Evolutionary conservation across 92 coral and sea anemone species (phyloP).

Genomic region (Meandrina meandrites): DNA sequence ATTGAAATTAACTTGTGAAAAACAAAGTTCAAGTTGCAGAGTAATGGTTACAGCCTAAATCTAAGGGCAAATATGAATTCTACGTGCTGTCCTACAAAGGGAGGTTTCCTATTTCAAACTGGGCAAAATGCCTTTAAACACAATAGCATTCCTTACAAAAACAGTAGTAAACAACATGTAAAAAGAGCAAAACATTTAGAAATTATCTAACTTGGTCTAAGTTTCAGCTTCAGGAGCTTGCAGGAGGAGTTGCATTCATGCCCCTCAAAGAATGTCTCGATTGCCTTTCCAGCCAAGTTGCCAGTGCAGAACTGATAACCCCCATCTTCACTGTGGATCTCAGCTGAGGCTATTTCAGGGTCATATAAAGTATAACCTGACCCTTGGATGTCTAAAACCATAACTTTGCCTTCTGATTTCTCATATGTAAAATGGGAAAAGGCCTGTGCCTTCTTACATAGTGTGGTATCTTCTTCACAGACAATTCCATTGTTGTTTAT

Average conservation of each 20-base stretch:
- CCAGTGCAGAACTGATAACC: conserved; percentile 60
- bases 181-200: conserved; percentile 4
- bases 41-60: too few relatives aligned
- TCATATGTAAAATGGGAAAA: conserved; percentile 55
- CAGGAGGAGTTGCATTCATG: conserved; percentile 60
- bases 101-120: too few relatives aligned
- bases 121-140: too few relatives aligned
- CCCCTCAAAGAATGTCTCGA: conserved; percentile 40
- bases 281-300: conserved; percentile 58
- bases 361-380: conserved; percentile 60
- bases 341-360: conserved; percentile 63
- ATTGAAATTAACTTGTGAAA: too few relatives aligned
- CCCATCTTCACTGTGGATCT: conserved; percentile 49
- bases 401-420: conserved; percentile 53
- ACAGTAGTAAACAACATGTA: too few relatives aligned
- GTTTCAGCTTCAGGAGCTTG: conserved; percentile 43
- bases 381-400: conserved; percentile 60
- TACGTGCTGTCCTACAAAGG: too few relatives aligned
- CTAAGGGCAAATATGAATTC: too few relatives aligned
- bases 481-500: conserved; percentile 63
- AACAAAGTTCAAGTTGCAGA: too few relatives aligned
- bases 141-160: too few relatives aligned
- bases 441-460: conserved; percentile 62
- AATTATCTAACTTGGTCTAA: conserved; percentile 44
- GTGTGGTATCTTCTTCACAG: conserved; percentile 51